phyloP scores from a whole-genome alignment of 2,888 invertebrate genomes.

The Siphonodentalium dalli region DNA sequence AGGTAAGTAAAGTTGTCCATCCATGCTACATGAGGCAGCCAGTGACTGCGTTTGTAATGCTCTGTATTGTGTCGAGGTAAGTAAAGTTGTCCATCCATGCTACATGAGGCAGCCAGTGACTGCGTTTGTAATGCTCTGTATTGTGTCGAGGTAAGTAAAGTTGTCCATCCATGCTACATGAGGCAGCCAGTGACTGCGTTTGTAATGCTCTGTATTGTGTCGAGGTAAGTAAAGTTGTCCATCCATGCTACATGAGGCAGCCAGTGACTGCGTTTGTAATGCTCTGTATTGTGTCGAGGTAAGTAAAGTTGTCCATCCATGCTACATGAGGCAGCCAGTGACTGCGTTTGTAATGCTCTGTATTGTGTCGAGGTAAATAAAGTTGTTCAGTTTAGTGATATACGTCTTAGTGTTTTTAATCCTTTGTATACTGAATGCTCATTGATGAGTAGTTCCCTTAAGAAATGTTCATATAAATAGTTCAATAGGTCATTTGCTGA shows the following conservation, averaged over 20 bases:
- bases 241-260: slow-evolving; percentile 79
- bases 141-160: slow-evolving; percentile 66
- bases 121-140: slow-evolving; percentile 86
- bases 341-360: slow-evolving; percentile 86
- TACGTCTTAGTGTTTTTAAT: too few relatives aligned
- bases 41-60: slow-evolving; percentile 89
- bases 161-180: slow-evolving; percentile 73
- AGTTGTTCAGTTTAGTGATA: too few relatives aligned
- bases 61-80: slow-evolving; percentile 79
- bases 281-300: slow-evolving; percentile 81
- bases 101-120: slow-evolving; percentile 91
- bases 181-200: slow-evolving; percentile 88
- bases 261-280: slow-evolving; percentile 88
- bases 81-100: slow-evolving; percentile 59
- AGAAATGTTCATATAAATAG: too few relatives aligned
- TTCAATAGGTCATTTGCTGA: too few relatives aligned
- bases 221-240: slow-evolving; percentile 73
- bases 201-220: slow-evolving; percentile 82
- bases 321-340: slow-evolving; percentile 88
- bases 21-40: slow-evolving; percentile 82
- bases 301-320: slow-evolving; percentile 64
- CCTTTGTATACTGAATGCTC: too few relatives aligned
- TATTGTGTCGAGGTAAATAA: slow-evolving; percentile 77
- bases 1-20: slow-evolving; percentile 70
- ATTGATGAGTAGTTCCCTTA: too few relatives aligned